Percentiles rank a stretch among this genome's conserved stretches.
Conservation (phyloP, 2,888 invertebrate species). For the Caenorhabditis wallacei region DNA sequence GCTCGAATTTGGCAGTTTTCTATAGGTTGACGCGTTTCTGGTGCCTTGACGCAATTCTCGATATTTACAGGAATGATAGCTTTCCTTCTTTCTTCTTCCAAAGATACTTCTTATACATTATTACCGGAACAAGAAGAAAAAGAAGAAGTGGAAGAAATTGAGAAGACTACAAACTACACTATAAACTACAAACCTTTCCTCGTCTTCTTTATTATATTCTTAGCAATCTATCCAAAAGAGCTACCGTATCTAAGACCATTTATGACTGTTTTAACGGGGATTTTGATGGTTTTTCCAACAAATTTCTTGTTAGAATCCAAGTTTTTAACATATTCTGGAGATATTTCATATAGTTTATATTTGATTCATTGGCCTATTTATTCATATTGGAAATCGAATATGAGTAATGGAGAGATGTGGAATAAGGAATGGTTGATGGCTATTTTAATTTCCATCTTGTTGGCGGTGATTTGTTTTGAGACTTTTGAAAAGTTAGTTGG, state of each 20-base stretch:
- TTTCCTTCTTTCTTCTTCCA: too few relatives aligned
- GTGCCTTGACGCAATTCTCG: not conserved
- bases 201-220: too few relatives aligned
- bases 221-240: too few relatives aligned
- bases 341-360: slow-evolving; percentile 3
- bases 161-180: too few relatives aligned
- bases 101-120: too few relatives aligned
- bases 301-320: not conserved
- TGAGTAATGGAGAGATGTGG: not conserved
- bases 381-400: not conserved
- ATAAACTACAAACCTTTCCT: too few relatives aligned
- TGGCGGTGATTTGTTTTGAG: not conserved
- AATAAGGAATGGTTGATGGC: not conserved
- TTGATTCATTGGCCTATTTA: slow-evolving; percentile 6
- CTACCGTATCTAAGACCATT: too few relatives aligned
- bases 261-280: not conserved
- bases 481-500: slow-evolving; percentile 4
- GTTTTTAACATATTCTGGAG: not conserved
- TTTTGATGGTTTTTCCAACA: not conserved
- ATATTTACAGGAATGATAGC: not conserved
- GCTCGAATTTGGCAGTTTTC: slow-evolving; percentile 41
- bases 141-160: not conserved
- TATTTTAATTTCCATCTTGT: not conserved
- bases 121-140: not conserved
- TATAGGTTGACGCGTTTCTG: not conserved